Percentiles rank a stretch among this genome's conserved stretches.
phyloP scores from a whole-genome alignment of 2,888 invertebrate species.

The Oxycera nigricornis region DNA sequence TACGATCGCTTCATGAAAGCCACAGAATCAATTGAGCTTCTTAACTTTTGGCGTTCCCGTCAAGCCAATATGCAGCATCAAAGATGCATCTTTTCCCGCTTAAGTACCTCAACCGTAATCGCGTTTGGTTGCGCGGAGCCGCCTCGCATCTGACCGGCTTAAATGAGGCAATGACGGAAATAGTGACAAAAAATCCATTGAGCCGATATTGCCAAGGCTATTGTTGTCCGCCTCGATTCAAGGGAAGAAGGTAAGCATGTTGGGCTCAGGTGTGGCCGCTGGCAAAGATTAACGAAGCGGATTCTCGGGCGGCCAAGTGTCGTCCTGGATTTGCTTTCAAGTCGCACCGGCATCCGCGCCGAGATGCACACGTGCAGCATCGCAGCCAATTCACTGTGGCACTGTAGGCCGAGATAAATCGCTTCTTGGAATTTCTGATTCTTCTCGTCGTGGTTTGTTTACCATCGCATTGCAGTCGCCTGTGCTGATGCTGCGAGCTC shows the following conservation, averaged over 20 bases:
- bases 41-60: no score
- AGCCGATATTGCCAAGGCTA: conserved; percentile 30
- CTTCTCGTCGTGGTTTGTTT: conserved; percentile 28
- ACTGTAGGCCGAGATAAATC: conserved; percentile 37
- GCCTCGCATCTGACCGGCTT: background rate
- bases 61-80: no score
- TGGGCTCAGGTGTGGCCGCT: conserved; percentile 32
- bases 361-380: conserved; percentile 25
- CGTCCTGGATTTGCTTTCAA: conserved; percentile 39
- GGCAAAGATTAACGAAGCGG: conserved; percentile 26
- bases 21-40: no score
- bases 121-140: background rate
- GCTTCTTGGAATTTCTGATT: conserved; percentile 35
- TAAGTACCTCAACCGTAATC: conserved; percentile 3
- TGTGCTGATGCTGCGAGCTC: background rate
- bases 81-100: no score
- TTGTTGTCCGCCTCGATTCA: conserved; percentile 11
- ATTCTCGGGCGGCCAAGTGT: conserved; percentile 37
- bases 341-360: conserved; percentile 13
- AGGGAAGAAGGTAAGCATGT: conserved; percentile 2
- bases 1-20: no score
- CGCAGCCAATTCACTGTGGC: conserved; percentile 1
- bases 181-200: conserved; percentile 33
- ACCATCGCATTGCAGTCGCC: background rate
- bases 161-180: conserved; percentile 21